Conservation (phyloP, 2,888 invertebrate species). For the Agrotis ipsilon region DNA sequence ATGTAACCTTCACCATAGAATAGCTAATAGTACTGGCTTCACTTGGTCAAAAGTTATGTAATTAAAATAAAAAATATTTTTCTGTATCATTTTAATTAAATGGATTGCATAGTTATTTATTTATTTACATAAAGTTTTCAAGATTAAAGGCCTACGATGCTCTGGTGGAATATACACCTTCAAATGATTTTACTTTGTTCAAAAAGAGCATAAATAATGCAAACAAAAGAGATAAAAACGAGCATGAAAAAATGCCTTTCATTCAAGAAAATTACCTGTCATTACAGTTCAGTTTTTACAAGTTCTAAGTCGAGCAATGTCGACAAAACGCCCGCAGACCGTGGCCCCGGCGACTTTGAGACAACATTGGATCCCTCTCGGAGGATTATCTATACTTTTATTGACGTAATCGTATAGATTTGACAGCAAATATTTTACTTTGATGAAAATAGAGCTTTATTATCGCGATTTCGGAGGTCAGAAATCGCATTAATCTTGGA, state of each 20-base stretch:
- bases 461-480: constrained; percentile 19
- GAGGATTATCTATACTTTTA: constrained; percentile 67
- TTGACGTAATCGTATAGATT: constrained; percentile 67
- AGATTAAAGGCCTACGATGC: too few relatives aligned
- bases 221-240: constrained; percentile 1
- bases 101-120: too few relatives aligned
- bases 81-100: too few relatives aligned
- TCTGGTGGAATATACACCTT: constrained; percentile 2
- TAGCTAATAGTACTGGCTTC: too few relatives aligned
- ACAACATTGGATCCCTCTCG: constrained; percentile 69
- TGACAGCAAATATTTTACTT: constrained; percentile 60
- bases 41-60: too few relatives aligned
- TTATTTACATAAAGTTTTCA: too few relatives aligned
- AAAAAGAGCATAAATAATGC: constrained; percentile 13
- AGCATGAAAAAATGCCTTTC: constrained; percentile 3
- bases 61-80: too few relatives aligned
- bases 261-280: constrained; percentile 26
- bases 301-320: constrained; percentile 52
- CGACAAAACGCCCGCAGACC: constrained; percentile 50
- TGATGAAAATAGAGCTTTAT: constrained; percentile 24
- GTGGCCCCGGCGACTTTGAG: constrained; percentile 66
- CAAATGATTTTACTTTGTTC: background rate
- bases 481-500: background rate
- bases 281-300: constrained; percentile 32
- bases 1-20: too few relatives aligned